Conservation (phyloP, 2,113 vertebrate species). For the Oreochromis niloticus region DNA sequence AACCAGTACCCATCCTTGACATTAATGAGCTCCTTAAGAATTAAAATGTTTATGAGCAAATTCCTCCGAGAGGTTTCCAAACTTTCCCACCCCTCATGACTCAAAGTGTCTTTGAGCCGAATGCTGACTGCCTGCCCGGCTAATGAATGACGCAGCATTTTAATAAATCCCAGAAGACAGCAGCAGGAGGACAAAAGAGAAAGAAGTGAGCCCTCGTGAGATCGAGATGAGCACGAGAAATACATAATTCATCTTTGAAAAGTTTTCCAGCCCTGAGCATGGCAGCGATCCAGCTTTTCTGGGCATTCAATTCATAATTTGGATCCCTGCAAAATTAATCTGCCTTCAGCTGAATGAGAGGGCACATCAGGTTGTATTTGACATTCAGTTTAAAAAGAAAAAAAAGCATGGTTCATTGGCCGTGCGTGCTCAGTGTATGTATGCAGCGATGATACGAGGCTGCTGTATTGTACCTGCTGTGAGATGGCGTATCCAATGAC, state of each 20-base stretch:
- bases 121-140: not conserved
- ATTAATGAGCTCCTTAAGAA: not conserved
- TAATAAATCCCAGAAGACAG: not conserved
- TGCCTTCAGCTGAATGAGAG: not conserved
- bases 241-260: conserved; percentile 7
- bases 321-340: conserved; percentile 15
- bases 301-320: conserved; percentile 4
- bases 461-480: conserved; percentile 78
- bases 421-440: not conserved
- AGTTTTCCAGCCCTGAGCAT: not conserved
- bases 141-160: not conserved
- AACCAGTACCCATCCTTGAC: not conserved
- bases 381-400: not conserved
- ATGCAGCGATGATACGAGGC: not conserved
- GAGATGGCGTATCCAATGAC: conserved; percentile 94
- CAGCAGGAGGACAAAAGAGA: not conserved
- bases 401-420: not conserved
- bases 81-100: not conserved
- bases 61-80: not conserved
- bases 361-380: not conserved
- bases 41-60: not conserved
- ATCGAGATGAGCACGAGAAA: not conserved
- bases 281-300: not conserved
- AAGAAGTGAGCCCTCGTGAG: not conserved
- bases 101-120: not conserved